A percentile compares a stretch with the other conserved stretches of the same genome.
Evolutionary conservation across 1,140 invertebrate genomes (phyloP).

Genomic region (Kradibia gibbosae): DNA sequence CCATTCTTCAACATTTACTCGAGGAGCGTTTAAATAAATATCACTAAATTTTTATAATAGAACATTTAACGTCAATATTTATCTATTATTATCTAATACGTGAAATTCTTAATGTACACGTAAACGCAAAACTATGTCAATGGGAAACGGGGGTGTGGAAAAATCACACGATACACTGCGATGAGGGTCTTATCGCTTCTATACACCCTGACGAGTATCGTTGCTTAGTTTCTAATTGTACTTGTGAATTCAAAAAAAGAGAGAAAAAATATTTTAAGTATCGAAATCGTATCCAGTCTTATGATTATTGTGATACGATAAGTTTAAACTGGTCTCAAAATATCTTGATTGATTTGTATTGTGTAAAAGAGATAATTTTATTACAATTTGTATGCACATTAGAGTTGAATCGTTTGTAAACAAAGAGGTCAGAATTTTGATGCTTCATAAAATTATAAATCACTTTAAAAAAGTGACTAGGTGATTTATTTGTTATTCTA

Average conservation of each 20-base stretch:
- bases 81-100: neutral
- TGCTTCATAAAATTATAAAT: neutral
- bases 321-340: neutral
- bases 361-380: neutral
- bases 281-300: neutral
- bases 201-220: neutral
- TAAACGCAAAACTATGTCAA: neutral
- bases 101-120: neutral
- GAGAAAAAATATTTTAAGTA: neutral
- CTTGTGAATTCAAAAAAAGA: neutral
- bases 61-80: slow-evolving; percentile 27
- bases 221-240: neutral
- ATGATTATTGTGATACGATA: neutral
- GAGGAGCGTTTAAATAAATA: neutral
- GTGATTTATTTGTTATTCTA: slow-evolving; percentile 11
- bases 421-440: neutral
- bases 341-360: neutral
- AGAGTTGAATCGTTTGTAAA: neutral
- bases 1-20: neutral
- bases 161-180: slow-evolving; percentile 60
- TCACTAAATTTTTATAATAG: neutral
- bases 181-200: slow-evolving; percentile 32
- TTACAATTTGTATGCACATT: neutral
- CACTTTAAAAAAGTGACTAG: slow-evolving; percentile 7
- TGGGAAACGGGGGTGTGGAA: slow-evolving; percentile 54